Base-by-base conservation (phyloP, 2,888 invertebrate genomes). In the Macrosoma leucophasiata region DNA sequence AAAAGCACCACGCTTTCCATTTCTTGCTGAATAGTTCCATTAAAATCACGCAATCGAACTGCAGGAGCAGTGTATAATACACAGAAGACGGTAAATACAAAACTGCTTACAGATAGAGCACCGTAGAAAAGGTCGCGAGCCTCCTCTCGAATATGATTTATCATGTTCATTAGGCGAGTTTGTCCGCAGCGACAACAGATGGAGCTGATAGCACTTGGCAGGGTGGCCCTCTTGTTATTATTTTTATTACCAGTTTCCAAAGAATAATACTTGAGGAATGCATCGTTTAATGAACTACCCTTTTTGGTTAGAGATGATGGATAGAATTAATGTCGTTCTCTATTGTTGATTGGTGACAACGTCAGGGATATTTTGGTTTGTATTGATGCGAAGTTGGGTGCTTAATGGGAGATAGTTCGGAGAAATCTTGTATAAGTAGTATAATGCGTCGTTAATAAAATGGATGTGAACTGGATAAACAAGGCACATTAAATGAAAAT, bases 91-190 rank as follows among this genome's bases (percentile, higher is more conserved):
- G 40, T 44, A 48, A 37, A 27, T 34, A 42, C 29, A 19, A 46
- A 50, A 46, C 43, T 50, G 52, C 47, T 44, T 40, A 35, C 58
- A 62, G 55, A 51, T 64, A 64, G 65, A 67, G 68, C 64, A 62
- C 59, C 62, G 57, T 56, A 69, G 68, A 62, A 58, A 58, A 56
- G 64, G 67, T 61, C 58, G 59, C 65, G 62, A 74, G 77, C 76
- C 71, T 75, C 76, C 77, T 81, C 79, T 84, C 82, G 82, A 84
- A 82, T 84, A 84, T 84, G 84, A 84, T 84, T 84, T 82, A 84
- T 84, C 82, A 84, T 84, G 82, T 84, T 84, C 82, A 84, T 84
- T 84, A 84, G 79, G 77, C 72, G 82, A 84, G 82, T 84, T 84
- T 84, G 82, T 84, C 82, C 82, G 79, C 78, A 76, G 66, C 82